phyloP scores from a whole-genome alignment of 2,113 vertebrate genomes.

The Gavia stellata region DNA sequence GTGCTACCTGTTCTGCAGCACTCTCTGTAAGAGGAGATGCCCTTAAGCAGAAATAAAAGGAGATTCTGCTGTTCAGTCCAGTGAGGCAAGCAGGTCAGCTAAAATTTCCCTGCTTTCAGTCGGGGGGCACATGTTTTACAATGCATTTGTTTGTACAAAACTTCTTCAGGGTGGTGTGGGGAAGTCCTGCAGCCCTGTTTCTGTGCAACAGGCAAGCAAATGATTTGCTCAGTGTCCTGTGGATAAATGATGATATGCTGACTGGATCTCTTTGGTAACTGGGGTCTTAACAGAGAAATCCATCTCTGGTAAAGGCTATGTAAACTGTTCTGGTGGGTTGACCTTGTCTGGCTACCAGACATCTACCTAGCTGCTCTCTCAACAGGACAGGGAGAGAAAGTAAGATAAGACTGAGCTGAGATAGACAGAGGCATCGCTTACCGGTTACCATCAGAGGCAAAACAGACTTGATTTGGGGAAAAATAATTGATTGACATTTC shows the following conservation, averaged over 20 bases:
- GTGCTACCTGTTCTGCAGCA: neutral
- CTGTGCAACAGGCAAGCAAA: neutral
- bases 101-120: neutral
- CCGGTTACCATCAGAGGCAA: neutral
- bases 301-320: neutral
- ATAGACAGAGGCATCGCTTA: neutral
- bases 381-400: neutral
- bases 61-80: neutral
- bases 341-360: neutral
- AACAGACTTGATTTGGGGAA: neutral
- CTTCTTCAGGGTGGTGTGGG: neutral
- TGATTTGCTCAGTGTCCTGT: neutral
- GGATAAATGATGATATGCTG: neutral
- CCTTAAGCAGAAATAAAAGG: neutral
- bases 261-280: neutral
- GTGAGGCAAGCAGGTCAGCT: neutral
- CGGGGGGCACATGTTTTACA: neutral
- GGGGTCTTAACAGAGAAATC: neutral
- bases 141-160: neutral
- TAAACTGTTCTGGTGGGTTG: neutral
- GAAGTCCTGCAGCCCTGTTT: neutral
- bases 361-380: neutral
- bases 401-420: neutral
- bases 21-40: neutral
- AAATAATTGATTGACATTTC: neutral